Evolutionary conservation across 2,888 invertebrate genomes (phyloP).

Genomic region (Coronaproctus castanopsis): DNA sequence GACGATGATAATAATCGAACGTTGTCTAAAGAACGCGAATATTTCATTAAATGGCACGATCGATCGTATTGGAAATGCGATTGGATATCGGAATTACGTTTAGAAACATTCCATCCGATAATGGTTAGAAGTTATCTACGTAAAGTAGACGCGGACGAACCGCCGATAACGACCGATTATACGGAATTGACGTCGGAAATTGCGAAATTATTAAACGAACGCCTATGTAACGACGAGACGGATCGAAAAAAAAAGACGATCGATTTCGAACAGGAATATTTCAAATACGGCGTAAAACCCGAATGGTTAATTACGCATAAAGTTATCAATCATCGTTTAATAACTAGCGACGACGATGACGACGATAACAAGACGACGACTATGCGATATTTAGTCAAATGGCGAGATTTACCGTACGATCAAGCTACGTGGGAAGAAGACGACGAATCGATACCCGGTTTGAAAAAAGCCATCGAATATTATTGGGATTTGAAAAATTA

Average conservation of each 20-base stretch:
- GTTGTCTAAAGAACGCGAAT: constrained; percentile 56
- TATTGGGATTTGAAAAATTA: constrained; percentile 40
- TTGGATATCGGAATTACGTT: constrained; percentile 82
- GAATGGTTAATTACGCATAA: constrained; percentile 95
- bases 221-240: constrained; percentile 38
- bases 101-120: constrained; percentile 86
- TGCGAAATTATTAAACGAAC: constrained; percentile 42
- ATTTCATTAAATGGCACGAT: constrained; percentile 94
- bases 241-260: constrained; percentile 35
- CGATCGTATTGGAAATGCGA: constrained; percentile 96
- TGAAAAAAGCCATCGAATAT: constrained; percentile 70
- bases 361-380: too few relatives aligned
- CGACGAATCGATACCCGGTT: constrained; percentile 63
- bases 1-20: constrained; percentile 35
- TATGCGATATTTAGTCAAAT: constrained; percentile 80
- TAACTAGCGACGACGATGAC: constrained; percentile 59
- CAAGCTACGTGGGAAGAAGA: constrained; percentile 97
- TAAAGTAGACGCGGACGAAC: constrained; percentile 92
- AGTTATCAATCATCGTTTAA: constrained; percentile 80
- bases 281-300: constrained; percentile 81
- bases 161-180: constrained; percentile 83
- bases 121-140: constrained; percentile 77
- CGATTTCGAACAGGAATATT: constrained; percentile 44
- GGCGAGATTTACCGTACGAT: constrained; percentile 93
- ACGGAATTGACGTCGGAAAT: constrained; percentile 47